Evolutionary conservation across 2,797 vertebrate genomes (phyloP).

Genomic region (Adelosebastes latens): DNA sequence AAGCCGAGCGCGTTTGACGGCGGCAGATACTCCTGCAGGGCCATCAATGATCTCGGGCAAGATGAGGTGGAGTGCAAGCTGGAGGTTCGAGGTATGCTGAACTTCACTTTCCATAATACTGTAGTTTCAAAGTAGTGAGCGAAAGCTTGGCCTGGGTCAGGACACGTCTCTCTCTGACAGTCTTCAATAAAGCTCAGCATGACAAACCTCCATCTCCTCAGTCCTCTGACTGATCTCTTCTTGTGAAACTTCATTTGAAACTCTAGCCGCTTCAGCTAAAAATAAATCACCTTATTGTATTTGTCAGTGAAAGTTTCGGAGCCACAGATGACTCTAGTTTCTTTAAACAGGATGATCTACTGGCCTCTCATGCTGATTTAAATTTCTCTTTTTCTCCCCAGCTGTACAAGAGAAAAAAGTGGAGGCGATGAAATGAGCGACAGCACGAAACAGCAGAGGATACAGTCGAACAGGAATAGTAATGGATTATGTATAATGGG

Average conservation of each 20-base stretch:
- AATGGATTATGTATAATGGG: slow-evolving; percentile 72
- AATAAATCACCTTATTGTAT: slow-evolving; percentile 46
- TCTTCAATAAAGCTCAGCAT: slow-evolving; percentile 38
- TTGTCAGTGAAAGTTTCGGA: slow-evolving; percentile 39
- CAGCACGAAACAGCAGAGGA: slow-evolving; percentile 55
- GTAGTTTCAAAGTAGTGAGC: background rate
- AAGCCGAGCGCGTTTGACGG: slow-evolving; percentile 90
- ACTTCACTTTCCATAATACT: background rate
- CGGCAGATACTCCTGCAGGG: slow-evolving; percentile 90
- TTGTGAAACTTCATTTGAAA: slow-evolving; percentile 8
- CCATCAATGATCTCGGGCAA: slow-evolving; percentile 89
- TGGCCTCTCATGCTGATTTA: slow-evolving; percentile 45
- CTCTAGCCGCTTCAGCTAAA: slow-evolving; percentile 11
- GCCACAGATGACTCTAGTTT: slow-evolving; percentile 28
- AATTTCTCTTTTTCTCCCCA: slow-evolving; percentile 56
- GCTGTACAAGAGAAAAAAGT: slow-evolving; percentile 75
- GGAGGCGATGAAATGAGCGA: slow-evolving; percentile 74
- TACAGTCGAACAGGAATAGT: slow-evolving; percentile 62
- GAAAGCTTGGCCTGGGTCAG: background rate
- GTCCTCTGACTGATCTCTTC: slow-evolving; percentile 23
- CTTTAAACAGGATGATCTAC: slow-evolving; percentile 40
- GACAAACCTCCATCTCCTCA: slow-evolving; percentile 47
- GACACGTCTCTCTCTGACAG: slow-evolving; percentile 8
- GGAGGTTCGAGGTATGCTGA: slow-evolving; percentile 86
- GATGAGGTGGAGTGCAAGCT: slow-evolving; percentile 89